These are phyloP conservation scores for Catalaphyllia jardinei DNA, from an alignment of 64 coral and sea anemone species.

Conservation along the genomic window DNA sequence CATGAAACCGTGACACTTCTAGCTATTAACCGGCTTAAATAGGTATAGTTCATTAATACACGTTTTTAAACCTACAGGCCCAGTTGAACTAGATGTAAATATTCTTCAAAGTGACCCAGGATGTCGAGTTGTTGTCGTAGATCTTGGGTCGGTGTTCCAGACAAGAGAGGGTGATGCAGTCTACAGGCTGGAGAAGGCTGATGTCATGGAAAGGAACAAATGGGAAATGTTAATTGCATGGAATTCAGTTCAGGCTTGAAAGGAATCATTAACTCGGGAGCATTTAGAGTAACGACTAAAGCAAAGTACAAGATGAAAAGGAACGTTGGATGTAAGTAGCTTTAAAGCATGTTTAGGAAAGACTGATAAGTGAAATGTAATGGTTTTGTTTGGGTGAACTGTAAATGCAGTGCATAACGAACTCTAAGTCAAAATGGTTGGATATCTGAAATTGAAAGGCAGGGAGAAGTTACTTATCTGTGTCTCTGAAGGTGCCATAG, in stretches of 20 bases:
- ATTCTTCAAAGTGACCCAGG: conserved; percentile 12
- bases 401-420: too few relatives aligned
- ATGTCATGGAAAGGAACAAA: conserved; percentile 62
- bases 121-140: conserved; percentile 35
- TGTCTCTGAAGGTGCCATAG: too few relatives aligned
- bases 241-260: conserved; percentile 38
- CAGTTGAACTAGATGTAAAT: conserved; percentile 43
- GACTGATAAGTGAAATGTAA: too few relatives aligned
- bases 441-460: too few relatives aligned
- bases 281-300: conserved; percentile 26
- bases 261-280: background rate
- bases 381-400: background rate
- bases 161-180: conserved; percentile 52
- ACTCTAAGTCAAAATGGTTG: too few relatives aligned
- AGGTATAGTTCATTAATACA: too few relatives aligned
- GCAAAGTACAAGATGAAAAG: conserved; percentile 8
- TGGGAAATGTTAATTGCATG: conserved; percentile 69
- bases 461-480: too few relatives aligned
- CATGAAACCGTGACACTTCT: too few relatives aligned
- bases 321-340: background rate
- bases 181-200: conserved; percentile 69
- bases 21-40: too few relatives aligned
- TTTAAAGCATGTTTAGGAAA: too few relatives aligned
- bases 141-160: conserved; percentile 69
- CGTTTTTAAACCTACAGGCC: conserved; percentile 4